These are phyloP conservation scores for Homarus gammarus DNA, from an alignment of 2,888 invertebrate genomes.

Conservation along the genomic window DNA sequence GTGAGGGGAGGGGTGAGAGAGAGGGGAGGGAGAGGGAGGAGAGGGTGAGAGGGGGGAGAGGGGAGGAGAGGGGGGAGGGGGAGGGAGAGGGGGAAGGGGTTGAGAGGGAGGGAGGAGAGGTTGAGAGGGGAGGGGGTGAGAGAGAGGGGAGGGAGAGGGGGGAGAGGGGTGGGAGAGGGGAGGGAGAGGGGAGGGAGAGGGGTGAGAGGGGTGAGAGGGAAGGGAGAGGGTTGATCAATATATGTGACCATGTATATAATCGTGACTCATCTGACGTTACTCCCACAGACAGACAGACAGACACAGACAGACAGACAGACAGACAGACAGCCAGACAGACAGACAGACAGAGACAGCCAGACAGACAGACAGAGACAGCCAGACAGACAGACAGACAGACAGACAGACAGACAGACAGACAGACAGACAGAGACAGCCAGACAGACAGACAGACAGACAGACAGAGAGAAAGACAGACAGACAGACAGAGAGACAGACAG, in stretches of 20 bases:
- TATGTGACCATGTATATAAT: neutral
- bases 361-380: neutral
- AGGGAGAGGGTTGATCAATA: neutral
- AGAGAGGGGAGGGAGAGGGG: neutral
- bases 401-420: neutral
- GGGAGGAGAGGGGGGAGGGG: too few species aligned
- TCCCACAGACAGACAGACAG: too few species aligned
- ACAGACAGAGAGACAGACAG: constrained; percentile 13
- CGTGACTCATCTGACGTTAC: neutral
- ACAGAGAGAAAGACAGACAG: constrained; percentile 11
- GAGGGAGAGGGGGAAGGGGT: neutral
- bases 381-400: neutral
- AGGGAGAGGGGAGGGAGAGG: too few species aligned
- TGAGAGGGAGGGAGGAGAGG: too few species aligned
- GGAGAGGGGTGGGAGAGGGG: too few species aligned
- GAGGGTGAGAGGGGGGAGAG: neutral
- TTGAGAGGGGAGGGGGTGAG: neutral
- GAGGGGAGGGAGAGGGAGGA: neutral
- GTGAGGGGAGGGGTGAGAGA: too few species aligned
- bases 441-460: too few species aligned
- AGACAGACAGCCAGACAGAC: too few species aligned
- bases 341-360: too few species aligned
- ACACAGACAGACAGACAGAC: too few species aligned
- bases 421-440: too few species aligned
- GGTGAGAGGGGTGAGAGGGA: too few species aligned